Conservation (phyloP, 2,113 vertebrate genomes). For the Tachysurus fulvidraco region DNA sequence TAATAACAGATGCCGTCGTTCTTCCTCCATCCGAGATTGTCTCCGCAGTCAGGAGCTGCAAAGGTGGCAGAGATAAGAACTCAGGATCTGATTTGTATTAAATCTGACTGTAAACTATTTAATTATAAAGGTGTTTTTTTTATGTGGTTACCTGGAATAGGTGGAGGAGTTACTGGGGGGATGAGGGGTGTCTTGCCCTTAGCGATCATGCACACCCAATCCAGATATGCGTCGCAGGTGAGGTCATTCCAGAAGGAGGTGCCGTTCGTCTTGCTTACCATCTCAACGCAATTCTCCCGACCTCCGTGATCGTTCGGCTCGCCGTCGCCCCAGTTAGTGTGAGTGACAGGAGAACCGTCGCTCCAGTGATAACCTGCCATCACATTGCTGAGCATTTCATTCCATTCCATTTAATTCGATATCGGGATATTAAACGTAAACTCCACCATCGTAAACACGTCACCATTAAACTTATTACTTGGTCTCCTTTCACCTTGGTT, state of each 20-base stretch:
- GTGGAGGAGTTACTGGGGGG: conserved; percentile 66
- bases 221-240: conserved; percentile 75
- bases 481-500: too few relatives aligned
- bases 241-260: conserved; percentile 76
- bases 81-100: too few relatives aligned
- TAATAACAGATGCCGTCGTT: conserved; percentile 73
- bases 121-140: neutral
- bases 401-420: neutral
- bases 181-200: conserved; percentile 68
- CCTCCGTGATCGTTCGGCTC: conserved; percentile 75
- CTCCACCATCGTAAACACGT: too few relatives aligned
- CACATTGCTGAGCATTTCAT: neutral
- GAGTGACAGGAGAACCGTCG: conserved; percentile 65
- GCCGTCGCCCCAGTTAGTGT: conserved; percentile 76
- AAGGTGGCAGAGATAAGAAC: neutral
- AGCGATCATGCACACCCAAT: conserved; percentile 76
- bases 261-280: conserved; percentile 71
- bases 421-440: too few relatives aligned
- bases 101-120: neutral
- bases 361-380: conserved; percentile 73
- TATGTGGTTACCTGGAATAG: conserved; percentile 64
- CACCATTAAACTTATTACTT: too few relatives aligned
- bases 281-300: conserved; percentile 75
- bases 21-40: conserved; percentile 73
- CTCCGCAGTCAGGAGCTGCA: conserved; percentile 73